Base-by-base conservation (phyloP, 2,888 invertebrate genomes). In the Hypselothyrea guttata region DNA sequence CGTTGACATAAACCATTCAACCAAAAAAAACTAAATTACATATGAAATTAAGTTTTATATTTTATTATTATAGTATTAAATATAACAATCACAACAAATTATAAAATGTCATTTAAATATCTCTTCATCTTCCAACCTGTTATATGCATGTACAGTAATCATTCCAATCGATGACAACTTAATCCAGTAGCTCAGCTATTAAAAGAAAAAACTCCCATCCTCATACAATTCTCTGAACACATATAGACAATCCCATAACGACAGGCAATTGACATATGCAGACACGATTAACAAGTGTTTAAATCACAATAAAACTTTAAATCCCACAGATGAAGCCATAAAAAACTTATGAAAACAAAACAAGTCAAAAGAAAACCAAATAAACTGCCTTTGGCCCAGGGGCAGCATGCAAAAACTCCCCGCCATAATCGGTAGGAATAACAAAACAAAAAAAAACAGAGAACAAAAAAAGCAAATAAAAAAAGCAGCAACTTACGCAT, bases 221-320 rank as follows among this genome's bases (percentile, higher is more conserved):
- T 16, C 13, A 35, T 31, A 11, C 34, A 12, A 55, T 35, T 57
- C 49, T 54, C n/a, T 48, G 44, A 11, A 34, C 45, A 56, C 38
- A 40, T 48, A 40, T 16, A 30, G 35, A 54, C 48, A 61, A 52
- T 53, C 44, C 51, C 48, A 59, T 34, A 51, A 31, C 52, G 59
- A 72, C 83, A 58, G 54, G 54, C 46, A 67, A 70, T 76, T 79
- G 79, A 85, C 79, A 83, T 83, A 78, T 82, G 72, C 84, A 74
- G 71, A 85, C 86, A 65, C 86, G 84, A 82, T 82, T 82, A 82
- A 82, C 86, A 86, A 82, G 86, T 82, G 81, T 82, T 82, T 82
- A 82, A 82, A 84, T 82, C 86, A 82, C 81, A 82, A 84, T 82
- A 82, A 86, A 82, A 82, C 82, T 86, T 82, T 82, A 84, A 86